Conservation (phyloP, 2,113 vertebrate species). For the Vireo altiloquus region DNA sequence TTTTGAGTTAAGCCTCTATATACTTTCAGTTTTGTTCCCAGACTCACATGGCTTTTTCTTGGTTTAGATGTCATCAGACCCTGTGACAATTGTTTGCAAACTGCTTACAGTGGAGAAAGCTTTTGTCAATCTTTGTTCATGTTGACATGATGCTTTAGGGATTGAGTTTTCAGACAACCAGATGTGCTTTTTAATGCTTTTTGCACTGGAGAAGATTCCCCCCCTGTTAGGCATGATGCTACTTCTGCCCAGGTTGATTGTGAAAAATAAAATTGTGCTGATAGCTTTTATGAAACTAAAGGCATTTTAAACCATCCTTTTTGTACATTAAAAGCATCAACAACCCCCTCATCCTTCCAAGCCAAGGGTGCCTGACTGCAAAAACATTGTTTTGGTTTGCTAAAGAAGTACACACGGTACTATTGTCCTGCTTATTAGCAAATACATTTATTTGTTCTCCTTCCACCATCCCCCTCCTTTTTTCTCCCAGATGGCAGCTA, state of each 20-base stretch:
- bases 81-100: neutral
- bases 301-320: neutral
- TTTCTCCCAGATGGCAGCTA: neutral
- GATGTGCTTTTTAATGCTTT: neutral
- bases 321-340: neutral
- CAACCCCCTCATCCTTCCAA: neutral
- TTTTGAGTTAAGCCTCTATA: neutral
- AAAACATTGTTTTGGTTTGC: neutral
- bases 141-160: neutral
- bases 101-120: neutral
- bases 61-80: neutral
- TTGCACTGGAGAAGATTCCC: neutral
- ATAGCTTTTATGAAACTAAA: neutral
- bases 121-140: neutral
- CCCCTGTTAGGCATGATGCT: neutral
- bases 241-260: neutral
- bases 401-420: neutral
- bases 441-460: neutral
- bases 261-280: neutral
- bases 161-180: neutral
- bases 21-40: neutral
- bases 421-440: neutral
- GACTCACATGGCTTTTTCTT: neutral
- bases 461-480: rapidly evolving
- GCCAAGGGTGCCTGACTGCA: neutral